A percentile compares a stretch with the other conserved stretches of the same genome.
These are phyloP conservation scores for Meliscaeva auricollis DNA, from an alignment of 2,888 invertebrate genomes.

Conservation along the genomic window DNA sequence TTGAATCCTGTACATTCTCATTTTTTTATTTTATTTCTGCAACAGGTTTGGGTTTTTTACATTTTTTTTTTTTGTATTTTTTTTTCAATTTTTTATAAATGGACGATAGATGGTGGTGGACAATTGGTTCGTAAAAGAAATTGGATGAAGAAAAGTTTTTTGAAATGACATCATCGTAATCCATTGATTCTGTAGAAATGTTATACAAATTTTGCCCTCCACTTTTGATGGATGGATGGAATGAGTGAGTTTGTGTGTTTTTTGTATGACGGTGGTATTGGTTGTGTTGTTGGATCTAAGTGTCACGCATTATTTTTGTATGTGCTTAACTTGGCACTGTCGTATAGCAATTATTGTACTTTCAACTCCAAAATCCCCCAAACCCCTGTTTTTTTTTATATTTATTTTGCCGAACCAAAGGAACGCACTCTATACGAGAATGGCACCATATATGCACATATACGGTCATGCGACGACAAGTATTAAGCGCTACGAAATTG, in stretches of 20 bases:
- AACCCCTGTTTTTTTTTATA: conserved; percentile 25
- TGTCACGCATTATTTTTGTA: conserved; percentile 47
- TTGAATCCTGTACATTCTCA: conserved; percentile 48
- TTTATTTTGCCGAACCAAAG: conserved; percentile 44
- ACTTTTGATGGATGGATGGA: conserved; percentile 41
- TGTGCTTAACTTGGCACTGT: background rate
- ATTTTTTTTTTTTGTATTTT: conserved; percentile 39
- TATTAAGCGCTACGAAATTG: conserved; percentile 64
- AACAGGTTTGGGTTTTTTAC: conserved; percentile 65
- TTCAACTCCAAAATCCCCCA: conserved; percentile 34
- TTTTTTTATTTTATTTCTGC: conserved; percentile 42
- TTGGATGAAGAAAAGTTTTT: conserved; percentile 47
- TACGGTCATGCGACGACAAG: conserved; percentile 66
- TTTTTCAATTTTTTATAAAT: background rate
- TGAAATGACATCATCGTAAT: conserved; percentile 71
- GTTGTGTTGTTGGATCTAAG: conserved; percentile 50
- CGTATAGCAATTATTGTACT: background rate
- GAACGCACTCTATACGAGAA: conserved; percentile 58
- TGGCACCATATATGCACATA: conserved; percentile 73
- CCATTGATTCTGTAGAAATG: conserved; percentile 62
- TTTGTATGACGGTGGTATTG: conserved; percentile 10
- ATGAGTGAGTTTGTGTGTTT: conserved; percentile 41
- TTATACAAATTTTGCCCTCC: conserved; percentile 53
- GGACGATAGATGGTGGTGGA: too few relatives aligned
- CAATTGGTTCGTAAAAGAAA: conserved; percentile 27